Conservation (phyloP, 2,888 invertebrate genomes). For the Ectemnius continuus region DNA sequence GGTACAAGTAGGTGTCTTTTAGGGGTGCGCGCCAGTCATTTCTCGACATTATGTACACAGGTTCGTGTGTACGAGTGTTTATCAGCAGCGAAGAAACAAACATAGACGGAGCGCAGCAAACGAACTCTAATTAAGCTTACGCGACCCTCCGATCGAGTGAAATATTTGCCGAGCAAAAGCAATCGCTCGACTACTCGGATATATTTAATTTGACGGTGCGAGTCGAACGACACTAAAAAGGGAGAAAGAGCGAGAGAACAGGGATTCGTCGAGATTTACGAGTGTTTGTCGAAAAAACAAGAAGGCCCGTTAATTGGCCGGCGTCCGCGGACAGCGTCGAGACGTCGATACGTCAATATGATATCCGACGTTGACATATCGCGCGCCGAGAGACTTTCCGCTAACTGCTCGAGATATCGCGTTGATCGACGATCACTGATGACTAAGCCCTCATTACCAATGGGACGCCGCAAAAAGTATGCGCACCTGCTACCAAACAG, state of each 20-base stretch:
- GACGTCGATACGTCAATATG: conserved; percentile 69
- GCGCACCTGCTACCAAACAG: conserved; percentile 57
- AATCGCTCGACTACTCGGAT: conserved; percentile 19
- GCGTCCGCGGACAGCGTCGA: conserved; percentile 60
- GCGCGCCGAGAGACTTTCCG: conserved; percentile 32
- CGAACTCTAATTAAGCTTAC: conserved; percentile 33
- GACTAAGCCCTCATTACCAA: conserved; percentile 71
- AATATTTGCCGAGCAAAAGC: conserved; percentile 28
- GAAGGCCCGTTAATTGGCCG: conserved; percentile 68
- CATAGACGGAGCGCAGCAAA: conserved; percentile 17
- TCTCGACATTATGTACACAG: too few relatives aligned
- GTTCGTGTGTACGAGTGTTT: neutral
- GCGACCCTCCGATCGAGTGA: conserved; percentile 22
- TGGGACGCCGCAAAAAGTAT: conserved; percentile 54
- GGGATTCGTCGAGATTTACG: conserved; percentile 62
- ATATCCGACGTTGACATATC: conserved; percentile 61
- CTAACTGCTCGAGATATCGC: conserved; percentile 36
- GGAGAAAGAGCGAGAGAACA: conserved; percentile 34
- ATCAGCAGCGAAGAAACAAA: conserved; percentile 20
- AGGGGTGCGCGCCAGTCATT: too few relatives aligned
- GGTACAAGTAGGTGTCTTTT: too few relatives aligned
- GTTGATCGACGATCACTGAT: conserved; percentile 71
- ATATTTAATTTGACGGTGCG: conserved; percentile 34
- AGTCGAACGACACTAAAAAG: conserved; percentile 17
- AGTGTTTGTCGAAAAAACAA: conserved; percentile 65